Evolutionary conservation across 2,113 vertebrate genomes (phyloP), one percentile per base, ranked within the genome.

Genomic region (Zosterops japonicus): DNA sequence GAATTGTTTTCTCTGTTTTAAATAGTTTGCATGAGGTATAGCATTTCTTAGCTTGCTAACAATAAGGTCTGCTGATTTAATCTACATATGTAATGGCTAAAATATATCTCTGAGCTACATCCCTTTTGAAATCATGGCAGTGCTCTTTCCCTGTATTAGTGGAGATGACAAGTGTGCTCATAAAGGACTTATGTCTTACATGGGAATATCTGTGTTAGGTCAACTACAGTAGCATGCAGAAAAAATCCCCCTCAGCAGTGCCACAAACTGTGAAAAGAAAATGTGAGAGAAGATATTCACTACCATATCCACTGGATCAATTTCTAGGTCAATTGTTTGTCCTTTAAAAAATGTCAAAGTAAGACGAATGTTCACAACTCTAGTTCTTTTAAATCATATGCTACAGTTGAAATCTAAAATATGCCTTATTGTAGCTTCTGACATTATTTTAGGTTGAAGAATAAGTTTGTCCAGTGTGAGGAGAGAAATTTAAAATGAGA

Each of bases 261-360:
- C 47, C 77, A 87, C 56, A 75, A 95, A 91, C 50, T 64, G 67
- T 68, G 46, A 93, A 94, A 90, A 56, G 70, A 96, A 94, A 97
- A 93, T 67, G 85, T 41, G 79, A 95, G 41, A 83, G 87, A 94
- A 96, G 69, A 82, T 90, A 87, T 85, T 84, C 77, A 87, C 78
- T 35, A 86, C 60, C 16, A 64, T 75, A 35, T 91, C 85, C 68
- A 71, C 86, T 83, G 68, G 64, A 76, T 68, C 68, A 93, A 83
- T 87, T 92, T 93, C 78, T 94, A 89, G 92, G 94, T 96, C 94
- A 97, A 94, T 89, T 95, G 63, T 94, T 97, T 93, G 56, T 94
- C 91, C 90, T 97, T 94, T 89, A 77, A 92, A 94, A 97, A 97
- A 90, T 95, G 68, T 84, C 94, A 96, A 64, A 59, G 42, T 63